Conservation (phyloP, 2,888 invertebrate species). For the Neria commutata region DNA sequence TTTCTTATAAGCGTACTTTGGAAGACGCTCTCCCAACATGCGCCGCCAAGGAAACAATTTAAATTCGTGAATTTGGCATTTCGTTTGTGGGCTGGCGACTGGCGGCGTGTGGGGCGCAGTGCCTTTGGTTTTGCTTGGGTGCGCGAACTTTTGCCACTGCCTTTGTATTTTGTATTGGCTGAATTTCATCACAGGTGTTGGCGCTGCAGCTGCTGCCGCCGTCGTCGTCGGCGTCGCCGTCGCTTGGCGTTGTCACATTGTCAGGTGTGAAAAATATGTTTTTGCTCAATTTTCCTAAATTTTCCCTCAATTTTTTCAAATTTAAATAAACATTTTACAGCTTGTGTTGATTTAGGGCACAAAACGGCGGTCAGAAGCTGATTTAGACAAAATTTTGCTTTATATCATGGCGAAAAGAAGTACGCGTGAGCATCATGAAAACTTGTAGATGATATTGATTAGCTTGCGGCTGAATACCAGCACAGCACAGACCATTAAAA, state of each 20-base stretch:
- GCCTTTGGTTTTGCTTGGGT: background rate
- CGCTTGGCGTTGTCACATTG: constrained; percentile 42
- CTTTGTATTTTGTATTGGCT: background rate
- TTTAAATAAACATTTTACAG: constrained; percentile 7
- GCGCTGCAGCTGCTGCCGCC: constrained; percentile 32
- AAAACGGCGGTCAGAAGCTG: too few species aligned
- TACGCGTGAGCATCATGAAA: background rate
- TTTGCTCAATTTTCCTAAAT: background rate
- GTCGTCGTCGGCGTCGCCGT: constrained; percentile 22
- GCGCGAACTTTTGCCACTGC: background rate
- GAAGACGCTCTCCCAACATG: background rate
- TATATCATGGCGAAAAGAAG: background rate
- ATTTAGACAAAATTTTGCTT: constrained; percentile 28
- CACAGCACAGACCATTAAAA: background rate
- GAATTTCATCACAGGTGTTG: constrained; percentile 54
- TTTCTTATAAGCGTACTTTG: constrained; percentile 28
- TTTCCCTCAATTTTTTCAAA: too few species aligned
- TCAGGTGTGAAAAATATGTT: constrained; percentile 38
- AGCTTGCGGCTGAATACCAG: background rate
- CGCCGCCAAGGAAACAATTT: constrained; percentile 16
- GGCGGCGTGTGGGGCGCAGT: too few species aligned
- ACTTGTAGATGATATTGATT: too few species aligned
- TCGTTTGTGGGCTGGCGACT: too few species aligned
- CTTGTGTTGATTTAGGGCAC: constrained; percentile 26
- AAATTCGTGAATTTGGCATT: too few species aligned